Conservation (phyloP, 37 sponge, comb jelly and placozoan species). For the Ianthella basta region DNA sequence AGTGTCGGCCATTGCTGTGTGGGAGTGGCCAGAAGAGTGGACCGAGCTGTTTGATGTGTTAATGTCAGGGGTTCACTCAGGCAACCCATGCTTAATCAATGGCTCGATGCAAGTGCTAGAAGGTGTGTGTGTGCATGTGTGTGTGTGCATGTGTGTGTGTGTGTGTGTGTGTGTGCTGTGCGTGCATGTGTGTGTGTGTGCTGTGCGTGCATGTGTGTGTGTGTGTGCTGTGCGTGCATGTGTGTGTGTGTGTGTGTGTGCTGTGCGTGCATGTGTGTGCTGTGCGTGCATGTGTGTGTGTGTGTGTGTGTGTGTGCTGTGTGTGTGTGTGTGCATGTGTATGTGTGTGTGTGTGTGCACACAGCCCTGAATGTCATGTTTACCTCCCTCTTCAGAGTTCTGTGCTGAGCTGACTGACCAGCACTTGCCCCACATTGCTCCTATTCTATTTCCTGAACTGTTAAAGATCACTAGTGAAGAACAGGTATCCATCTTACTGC, state of each 20-base stretch:
- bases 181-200: no score
- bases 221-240: constrained; percentile 7
- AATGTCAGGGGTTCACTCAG: constrained; percentile 45
- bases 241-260: constrained; percentile 15
- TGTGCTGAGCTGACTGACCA: constrained; percentile 59
- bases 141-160: not conserved
- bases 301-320: constrained; percentile 6
- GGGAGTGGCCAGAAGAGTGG: constrained; percentile 90
- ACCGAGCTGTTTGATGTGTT: constrained; percentile 65
- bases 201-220: not conserved
- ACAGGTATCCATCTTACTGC: constrained; percentile 22
- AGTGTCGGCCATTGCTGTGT: constrained; percentile 69
- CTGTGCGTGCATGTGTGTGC: not conserved
- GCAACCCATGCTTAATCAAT: constrained; percentile 54
- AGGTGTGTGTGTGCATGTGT: constrained; percentile 39
- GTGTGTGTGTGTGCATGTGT: constrained; percentile 13
- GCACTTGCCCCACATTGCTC: constrained; percentile 58
- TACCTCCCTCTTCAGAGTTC: constrained; percentile 45
- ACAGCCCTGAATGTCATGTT: not conserved
- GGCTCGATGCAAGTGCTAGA: constrained; percentile 79
- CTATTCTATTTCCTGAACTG: constrained; percentile 57
- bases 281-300: constrained; percentile 11
- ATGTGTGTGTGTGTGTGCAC: constrained; percentile 7
- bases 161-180: not conserved
- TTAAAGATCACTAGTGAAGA: constrained; percentile 46